Base-by-base conservation (phyloP, 1,140 invertebrate genomes). In the Panagrolaimus sp. region DNA sequence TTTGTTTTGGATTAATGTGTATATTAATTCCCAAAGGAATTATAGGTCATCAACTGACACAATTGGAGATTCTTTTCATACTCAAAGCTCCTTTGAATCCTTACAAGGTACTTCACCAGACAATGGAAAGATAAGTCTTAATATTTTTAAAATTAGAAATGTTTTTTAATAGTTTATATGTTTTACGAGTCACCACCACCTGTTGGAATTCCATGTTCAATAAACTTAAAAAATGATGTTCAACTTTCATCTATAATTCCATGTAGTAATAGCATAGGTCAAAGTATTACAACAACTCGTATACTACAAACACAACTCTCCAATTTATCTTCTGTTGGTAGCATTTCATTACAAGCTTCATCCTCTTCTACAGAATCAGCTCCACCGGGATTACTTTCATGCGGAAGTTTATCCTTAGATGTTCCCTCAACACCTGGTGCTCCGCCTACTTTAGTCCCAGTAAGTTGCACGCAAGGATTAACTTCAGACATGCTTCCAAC, bases 101-200 rank as follows among this genome's bases (percentile, higher is more conserved):
- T 57, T 57, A 20, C 51, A 57, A 11, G 51, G 51, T 11, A 27
- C 51, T 27, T 57, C 51, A 27, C 51, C 51, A 20, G 51, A 57
- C 27, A 57, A 20, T 11, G 51, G 27, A 57, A 57, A 57, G 51
- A 57, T 57, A 57, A 27, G 51, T 57, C 27, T 57, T 57, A 25
- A 27, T 57, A n/a, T n/a, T n/a, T n/a, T n/a, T 0, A 9, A 11
- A 20, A 11, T n/a, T 23, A 48, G 9, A 25, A 57, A 25, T 4
- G 1, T 11, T 38, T 57, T 57, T 27, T 57, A 57, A 57, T 57
- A 25, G 51, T n/a, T 20, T 16, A 20, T 16, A 25, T 16, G 51
- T 57, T 57, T 57, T 57, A 57, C 51, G 51, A 57, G 51, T 57
- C 51, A 23, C 51, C 51, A 16, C 20, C 51, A 23, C 51, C 51